Evolutionary conservation across 1,140 invertebrate species (phyloP), one percentile per base, ranked within the genome.

Genomic region (Cephus cinctus): DNA sequence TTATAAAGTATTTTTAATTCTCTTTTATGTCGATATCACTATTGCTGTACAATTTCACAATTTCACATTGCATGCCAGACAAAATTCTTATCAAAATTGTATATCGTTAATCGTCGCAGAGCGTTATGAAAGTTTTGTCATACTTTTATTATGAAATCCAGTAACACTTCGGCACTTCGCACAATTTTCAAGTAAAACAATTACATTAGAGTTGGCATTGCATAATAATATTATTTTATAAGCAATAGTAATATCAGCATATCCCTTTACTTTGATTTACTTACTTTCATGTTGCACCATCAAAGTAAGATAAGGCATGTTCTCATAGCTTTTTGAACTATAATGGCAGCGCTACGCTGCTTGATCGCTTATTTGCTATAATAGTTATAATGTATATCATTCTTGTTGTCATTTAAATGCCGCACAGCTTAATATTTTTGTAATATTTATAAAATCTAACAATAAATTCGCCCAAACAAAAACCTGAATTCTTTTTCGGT

Each of bases 291-390:
- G 16, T 57, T 64, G 59, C 63, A 69, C 52, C 56, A 32, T 69
- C 49, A 61, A 66, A 65, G 47, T 69, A 69, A 65, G 56, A 58
- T 67, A 71, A 70, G 63, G 64, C 67, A 67, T 67, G 60, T 64
- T 66, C 36, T 56, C 45, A 52, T 53, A 51, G 55, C 54, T 55
- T 9, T 6, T 14, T 6, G 6, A 16, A 32, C 9, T 25, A 42
- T 41, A 54, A 46, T 40, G 38, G 47, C 44, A 58, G 45, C 54
- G 34, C 45, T 61, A 57, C 49, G 43, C 32, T 61, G 51, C 35
- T 2, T 14, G 8, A 9, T 12, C 16, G 16, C 11, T 38, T 11
- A 38, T 14, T 38, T n/a, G n/a, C 35, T 38, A 38, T 18, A n/a
- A 18, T 38, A 38, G 9, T 38, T 57, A 57, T 48, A 42, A 48